These are phyloP conservation scores for Coregonus sp. DNA, from an alignment of 2,797 vertebrate genomes.

Conservation along the genomic window DNA sequence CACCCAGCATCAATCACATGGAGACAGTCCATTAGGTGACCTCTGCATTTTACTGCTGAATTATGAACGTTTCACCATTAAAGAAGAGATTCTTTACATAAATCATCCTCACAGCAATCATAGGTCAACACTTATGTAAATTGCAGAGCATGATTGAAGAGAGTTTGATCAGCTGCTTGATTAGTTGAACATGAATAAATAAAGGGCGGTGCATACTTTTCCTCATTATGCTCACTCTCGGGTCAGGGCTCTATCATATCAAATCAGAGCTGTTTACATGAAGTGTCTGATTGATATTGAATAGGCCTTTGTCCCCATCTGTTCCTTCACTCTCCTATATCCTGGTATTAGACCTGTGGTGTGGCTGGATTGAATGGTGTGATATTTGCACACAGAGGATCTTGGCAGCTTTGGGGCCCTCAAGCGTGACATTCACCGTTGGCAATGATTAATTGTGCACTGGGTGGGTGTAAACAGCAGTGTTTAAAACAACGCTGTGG, in stretches of 20 bases:
- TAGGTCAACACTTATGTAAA: constrained; percentile 47
- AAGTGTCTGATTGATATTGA: constrained; percentile 38
- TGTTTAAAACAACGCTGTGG: constrained; percentile 52
- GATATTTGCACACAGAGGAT: constrained; percentile 15
- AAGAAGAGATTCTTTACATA: constrained; percentile 34
- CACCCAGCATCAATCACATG: constrained; percentile 41
- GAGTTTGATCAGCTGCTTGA: constrained; percentile 46
- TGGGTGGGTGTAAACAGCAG: constrained; percentile 42
- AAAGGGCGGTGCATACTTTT: constrained; percentile 34
- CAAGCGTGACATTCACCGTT: constrained; percentile 40
- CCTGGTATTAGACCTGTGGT: constrained; percentile 10
- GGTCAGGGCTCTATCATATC: constrained; percentile 40
- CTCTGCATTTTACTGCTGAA: constrained; percentile 43
- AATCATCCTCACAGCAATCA: constrained; percentile 38
- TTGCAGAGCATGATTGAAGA: constrained; percentile 29
- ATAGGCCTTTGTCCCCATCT: constrained; percentile 23
- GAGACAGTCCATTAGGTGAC: constrained; percentile 44
- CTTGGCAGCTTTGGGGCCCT: constrained; percentile 3
- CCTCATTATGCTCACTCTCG: constrained; percentile 13
- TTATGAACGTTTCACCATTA: constrained; percentile 46
- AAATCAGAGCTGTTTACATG: constrained; percentile 23
- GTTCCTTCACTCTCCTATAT: constrained; percentile 18
- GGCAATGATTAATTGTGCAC: constrained; percentile 61
- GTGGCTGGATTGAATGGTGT: not conserved
- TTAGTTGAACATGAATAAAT: constrained; percentile 54